These are phyloP conservation scores for Cygnus atratus DNA, from an alignment of 2,113 vertebrate species.

Conservation along the genomic window DNA sequence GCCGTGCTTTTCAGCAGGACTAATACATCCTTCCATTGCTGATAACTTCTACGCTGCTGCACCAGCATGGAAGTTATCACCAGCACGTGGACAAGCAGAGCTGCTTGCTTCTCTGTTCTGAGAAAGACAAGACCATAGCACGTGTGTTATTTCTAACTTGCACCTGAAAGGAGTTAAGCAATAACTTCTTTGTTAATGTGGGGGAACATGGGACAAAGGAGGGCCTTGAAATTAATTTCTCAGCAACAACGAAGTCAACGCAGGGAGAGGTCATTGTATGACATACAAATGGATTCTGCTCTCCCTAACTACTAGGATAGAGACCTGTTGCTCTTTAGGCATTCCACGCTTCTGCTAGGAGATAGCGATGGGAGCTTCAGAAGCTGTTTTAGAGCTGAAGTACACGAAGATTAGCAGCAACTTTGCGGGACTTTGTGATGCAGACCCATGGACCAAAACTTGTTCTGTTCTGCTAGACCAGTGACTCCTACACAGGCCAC, in stretches of 20 bases:
- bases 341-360: not conserved
- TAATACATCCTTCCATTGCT: not conserved
- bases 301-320: not conserved
- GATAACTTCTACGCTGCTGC: not conserved
- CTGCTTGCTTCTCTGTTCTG: too few species aligned
- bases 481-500: fast-evolving
- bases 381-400: not conserved
- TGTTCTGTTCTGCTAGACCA: not conserved
- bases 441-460: not conserved
- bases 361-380: not conserved
- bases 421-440: not conserved
- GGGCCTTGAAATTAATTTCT: not conserved
- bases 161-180: not conserved
- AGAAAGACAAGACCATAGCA: not conserved
- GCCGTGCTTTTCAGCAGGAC: not conserved
- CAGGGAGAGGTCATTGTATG: too few species aligned
- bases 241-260: not conserved
- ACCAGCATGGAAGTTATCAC: too few species aligned
- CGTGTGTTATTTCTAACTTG: not conserved
- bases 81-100: not conserved
- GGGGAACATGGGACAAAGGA: not conserved
- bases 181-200: not conserved
- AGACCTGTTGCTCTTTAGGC: not conserved
- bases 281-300: not conserved
- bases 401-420: not conserved